A percentile compares a stretch with the other conserved stretches of the same genome.
phyloP scores from a whole-genome alignment of 2,113 vertebrate species.

The Callopanchax toddi region DNA sequence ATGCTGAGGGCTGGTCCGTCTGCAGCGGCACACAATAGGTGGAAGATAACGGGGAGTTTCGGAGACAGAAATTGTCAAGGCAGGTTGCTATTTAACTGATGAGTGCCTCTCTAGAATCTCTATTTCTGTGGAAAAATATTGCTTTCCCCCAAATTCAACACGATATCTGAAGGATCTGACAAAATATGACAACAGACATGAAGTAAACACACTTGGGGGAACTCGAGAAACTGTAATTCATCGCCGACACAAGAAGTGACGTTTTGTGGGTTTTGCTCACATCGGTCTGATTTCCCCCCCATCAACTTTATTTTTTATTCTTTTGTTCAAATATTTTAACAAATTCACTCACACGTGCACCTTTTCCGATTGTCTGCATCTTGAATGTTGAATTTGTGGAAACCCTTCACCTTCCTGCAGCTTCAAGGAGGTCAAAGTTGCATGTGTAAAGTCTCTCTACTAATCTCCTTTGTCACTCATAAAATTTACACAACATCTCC shows the following conservation, averaged over 20 bases:
- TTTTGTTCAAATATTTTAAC: no score
- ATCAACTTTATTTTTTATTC: no score
- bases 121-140: constrained; percentile 52
- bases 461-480: constrained; percentile 87
- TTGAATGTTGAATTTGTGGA: neutral
- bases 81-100: constrained; percentile 69
- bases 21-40: constrained; percentile 60
- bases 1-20: constrained; percentile 55
- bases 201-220: constrained; percentile 45
- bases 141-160: constrained; percentile 52
- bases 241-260: neutral
- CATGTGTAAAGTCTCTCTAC: constrained; percentile 77
- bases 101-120: constrained; percentile 63
- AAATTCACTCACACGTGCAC: neutral
- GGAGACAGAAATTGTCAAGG: constrained; percentile 55
- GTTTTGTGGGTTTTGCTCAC: neutral
- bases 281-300: neutral
- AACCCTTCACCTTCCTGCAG: constrained; percentile 57
- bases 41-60: constrained; percentile 62
- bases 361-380: neutral
- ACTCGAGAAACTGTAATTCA: constrained; percentile 15
- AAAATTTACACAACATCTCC: constrained; percentile 86
- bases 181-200: constrained; percentile 55
- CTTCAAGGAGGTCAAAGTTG: constrained; percentile 77
- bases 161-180: constrained; percentile 49